Conservation (phyloP, 2,888 invertebrate genomes). For the Caenorhabditis wallacei region DNA sequence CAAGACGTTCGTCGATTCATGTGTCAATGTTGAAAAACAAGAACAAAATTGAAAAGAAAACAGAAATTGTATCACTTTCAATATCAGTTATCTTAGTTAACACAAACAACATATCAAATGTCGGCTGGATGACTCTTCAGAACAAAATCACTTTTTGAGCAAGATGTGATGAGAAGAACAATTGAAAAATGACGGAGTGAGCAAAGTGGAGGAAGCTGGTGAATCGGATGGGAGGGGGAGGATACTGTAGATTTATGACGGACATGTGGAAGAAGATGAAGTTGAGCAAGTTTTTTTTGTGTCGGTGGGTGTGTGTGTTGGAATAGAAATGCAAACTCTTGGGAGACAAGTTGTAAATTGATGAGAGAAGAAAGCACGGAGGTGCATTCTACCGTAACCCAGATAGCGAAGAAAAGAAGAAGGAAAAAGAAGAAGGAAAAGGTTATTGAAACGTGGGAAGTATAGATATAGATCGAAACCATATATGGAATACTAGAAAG, state of each 20-base stretch:
- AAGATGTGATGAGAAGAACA: slow-evolving; percentile 30
- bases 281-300: slow-evolving; percentile 47
- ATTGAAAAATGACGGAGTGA: slow-evolving; percentile 48
- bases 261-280: slow-evolving; percentile 45
- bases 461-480: neutral
- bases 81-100: slow-evolving; percentile 63
- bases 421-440: neutral
- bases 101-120: slow-evolving; percentile 68
- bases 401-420: neutral
- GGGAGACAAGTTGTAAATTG: slow-evolving; percentile 42
- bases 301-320: slow-evolving; percentile 19
- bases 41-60: slow-evolving; percentile 26
- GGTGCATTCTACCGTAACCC: slow-evolving; percentile 33
- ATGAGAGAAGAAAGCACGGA: slow-evolving; percentile 32
- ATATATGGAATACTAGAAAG: neutral
- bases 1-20: neutral
- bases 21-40: slow-evolving; percentile 39
- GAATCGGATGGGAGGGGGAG: neutral
- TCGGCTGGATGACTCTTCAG: slow-evolving; percentile 7
- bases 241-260: slow-evolving; percentile 65
- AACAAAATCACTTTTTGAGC: neutral
- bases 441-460: neutral
- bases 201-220: neutral
- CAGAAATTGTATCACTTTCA: slow-evolving; percentile 25
- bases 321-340: slow-evolving; percentile 41